Conservation (phyloP, 1,140 invertebrate genomes). For the Drosophila sp. region DNA sequence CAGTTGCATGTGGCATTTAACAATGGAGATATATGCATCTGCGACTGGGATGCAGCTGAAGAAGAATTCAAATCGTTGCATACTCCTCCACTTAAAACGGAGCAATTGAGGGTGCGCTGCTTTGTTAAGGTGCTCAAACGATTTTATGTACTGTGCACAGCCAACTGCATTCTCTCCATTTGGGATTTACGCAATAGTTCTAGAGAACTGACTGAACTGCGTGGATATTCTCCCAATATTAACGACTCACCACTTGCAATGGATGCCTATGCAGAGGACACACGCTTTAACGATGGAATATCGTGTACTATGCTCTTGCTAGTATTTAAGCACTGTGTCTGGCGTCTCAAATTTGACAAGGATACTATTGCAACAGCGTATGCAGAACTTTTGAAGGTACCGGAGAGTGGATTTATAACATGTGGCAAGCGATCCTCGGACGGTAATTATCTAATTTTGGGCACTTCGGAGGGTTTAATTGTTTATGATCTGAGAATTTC, state of each 20-base stretch:
- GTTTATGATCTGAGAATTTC: constrained; percentile 60
- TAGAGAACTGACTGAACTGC: constrained; percentile 11
- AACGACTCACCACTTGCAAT: constrained; percentile 30
- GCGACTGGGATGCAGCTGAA: constrained; percentile 48
- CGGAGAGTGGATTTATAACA: constrained; percentile 43
- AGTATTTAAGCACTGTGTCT: constrained; percentile 51
- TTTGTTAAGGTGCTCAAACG: constrained; percentile 40
- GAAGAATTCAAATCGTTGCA: constrained; percentile 38
- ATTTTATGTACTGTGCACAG: constrained; percentile 57
- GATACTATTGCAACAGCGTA: background rate
- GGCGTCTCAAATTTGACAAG: constrained; percentile 31
- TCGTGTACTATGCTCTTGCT: constrained; percentile 43
- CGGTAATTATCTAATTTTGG: constrained; percentile 63
- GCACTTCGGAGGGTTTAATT: constrained; percentile 64
- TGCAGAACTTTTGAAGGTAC: constrained; percentile 31
- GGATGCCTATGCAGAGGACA: constrained; percentile 31
- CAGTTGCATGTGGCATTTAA: constrained; percentile 59
- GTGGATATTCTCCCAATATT: constrained; percentile 10
- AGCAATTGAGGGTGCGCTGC: constrained; percentile 24
- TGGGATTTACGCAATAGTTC: constrained; percentile 47
- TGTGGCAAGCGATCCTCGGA: constrained; percentile 64
- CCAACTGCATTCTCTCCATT: constrained; percentile 31
- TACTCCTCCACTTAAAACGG: constrained; percentile 35
- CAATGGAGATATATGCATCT: constrained; percentile 57
- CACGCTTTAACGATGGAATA: constrained; percentile 14